Evolutionary conservation across 2,888 invertebrate species (phyloP).

Genomic region (Meta bourneti): DNA sequence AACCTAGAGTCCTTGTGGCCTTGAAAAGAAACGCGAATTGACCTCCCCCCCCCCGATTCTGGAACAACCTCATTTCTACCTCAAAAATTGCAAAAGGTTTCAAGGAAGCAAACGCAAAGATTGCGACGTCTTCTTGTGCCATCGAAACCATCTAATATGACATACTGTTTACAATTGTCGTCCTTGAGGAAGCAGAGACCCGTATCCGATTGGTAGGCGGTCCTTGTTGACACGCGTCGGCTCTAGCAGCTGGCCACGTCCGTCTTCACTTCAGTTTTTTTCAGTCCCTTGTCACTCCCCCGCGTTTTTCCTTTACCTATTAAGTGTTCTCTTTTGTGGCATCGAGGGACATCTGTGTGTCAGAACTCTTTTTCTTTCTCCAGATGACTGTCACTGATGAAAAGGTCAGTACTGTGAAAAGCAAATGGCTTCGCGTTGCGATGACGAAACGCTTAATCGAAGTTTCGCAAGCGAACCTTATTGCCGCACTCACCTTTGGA

Average conservation of each 20-base stretch:
- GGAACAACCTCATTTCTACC: too few relatives aligned
- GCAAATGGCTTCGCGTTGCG: too few relatives aligned
- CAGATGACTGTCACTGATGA: neutral
- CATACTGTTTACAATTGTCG: neutral
- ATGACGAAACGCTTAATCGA: too few relatives aligned
- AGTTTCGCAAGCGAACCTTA: too few relatives aligned
- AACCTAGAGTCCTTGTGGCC: too few relatives aligned
- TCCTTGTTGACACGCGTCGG: neutral
- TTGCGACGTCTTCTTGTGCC: too few relatives aligned
- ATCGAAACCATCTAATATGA: too few relatives aligned
- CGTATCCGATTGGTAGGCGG: neutral
- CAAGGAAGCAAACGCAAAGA: too few relatives aligned
- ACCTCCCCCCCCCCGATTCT: too few relatives aligned
- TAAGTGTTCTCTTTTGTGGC: neutral
- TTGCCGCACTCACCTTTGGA: too few relatives aligned
- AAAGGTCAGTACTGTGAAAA: neutral
- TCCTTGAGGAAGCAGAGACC: neutral
- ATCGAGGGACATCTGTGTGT: neutral
- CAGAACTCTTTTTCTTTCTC: neutral
- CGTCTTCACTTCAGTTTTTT: neutral
- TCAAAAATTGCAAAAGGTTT: too few relatives aligned
- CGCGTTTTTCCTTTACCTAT: neutral
- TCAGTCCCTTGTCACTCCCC: neutral
- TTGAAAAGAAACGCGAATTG: too few relatives aligned
- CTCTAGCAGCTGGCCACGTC: neutral